Conservation (phyloP, 2,888 invertebrate genomes). For the Lydus trimaculatus region DNA sequence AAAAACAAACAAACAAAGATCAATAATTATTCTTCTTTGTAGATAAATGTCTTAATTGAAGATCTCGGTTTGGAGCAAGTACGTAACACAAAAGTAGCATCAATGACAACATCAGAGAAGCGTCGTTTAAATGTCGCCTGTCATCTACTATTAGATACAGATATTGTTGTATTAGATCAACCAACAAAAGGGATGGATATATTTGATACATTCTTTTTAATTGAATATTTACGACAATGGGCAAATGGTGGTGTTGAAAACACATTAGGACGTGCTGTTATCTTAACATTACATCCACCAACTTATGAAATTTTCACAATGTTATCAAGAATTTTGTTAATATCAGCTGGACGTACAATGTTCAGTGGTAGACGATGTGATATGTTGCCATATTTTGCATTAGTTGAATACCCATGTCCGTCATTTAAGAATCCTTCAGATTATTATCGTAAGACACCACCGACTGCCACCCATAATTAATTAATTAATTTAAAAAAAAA, state of each 20-base stretch:
- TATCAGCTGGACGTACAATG: constrained; percentile 91
- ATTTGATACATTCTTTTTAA: constrained; percentile 93
- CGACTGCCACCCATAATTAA: too few relatives aligned
- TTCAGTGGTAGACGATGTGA: constrained; percentile 89
- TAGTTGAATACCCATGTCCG: constrained; percentile 92
- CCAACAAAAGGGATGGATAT: constrained; percentile 91
- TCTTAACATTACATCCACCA: constrained; percentile 92
- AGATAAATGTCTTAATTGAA: constrained; percentile 89
- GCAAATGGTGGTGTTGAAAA: constrained; percentile 65
- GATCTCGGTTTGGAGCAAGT: constrained; percentile 92
- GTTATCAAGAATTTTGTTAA: constrained; percentile 83
- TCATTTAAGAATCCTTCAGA: constrained; percentile 97
- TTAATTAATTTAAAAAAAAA: not conserved
- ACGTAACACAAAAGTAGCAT: constrained; percentile 82
- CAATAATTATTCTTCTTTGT: constrained; percentile 25
- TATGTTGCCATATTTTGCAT: constrained; percentile 90
- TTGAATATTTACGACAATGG: constrained; percentile 94
- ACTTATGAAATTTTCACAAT: constrained; percentile 96
- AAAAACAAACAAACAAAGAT: not conserved
- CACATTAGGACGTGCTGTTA: constrained; percentile 72
- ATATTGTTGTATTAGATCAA: constrained; percentile 86
- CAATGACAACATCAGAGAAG: constrained; percentile 87
- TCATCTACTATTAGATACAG: constrained; percentile 84
- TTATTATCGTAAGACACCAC: constrained; percentile 85
- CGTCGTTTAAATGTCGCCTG: constrained; percentile 89